Evolutionary conservation across 2,797 vertebrate genomes (phyloP), one percentile per base, ranked within the genome.

Genomic region (Distichodus sexfasciatus): DNA sequence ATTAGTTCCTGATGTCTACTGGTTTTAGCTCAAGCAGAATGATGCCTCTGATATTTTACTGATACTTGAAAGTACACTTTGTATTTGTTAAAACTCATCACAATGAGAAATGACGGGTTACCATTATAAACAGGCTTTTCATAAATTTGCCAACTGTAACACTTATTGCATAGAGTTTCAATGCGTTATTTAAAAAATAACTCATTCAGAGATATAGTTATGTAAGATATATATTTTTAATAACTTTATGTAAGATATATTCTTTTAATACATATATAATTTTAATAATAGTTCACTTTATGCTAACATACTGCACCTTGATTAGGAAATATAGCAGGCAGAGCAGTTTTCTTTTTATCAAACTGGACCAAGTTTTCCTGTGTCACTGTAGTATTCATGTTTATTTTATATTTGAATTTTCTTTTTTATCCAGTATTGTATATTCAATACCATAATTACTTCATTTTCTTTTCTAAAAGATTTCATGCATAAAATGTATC

Each of bases 1-100:
- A n/a, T 72, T 11, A 40, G 11, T 44, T 61, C 38, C 55, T 29
- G 43, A 46, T 51, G 36, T 63, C 23, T 54, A n/a, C 8, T 58
- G 4, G 29, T 23, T 14, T 8, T 11, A 6, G 10, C 10, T 61
- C 6, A 24, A 40, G 31, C 10, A 59, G 44, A 43, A 43, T 26
- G 11, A 61, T 61, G 11, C 14, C 3, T 23, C 31, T 43, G 43
- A 38, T 33, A 11, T 62, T 3, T 29, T 38, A 48, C 44, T 23
- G 36, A 57, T 72, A 74, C 43, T 46, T 77, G 38, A 66, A 54
- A 62, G 23, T 26, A 23, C 17, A 70, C 36, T 46, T 28, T 74
- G 35, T 14, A 24, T 50, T 47, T 46, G 57, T 8, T 40, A 64
- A 69, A 50, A 35, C 44, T 53, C 23, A 43, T 43, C 28, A 31